A percentile compares a stretch with the other conserved stretches of the same genome.
Evolutionary conservation across 2,888 invertebrate species (phyloP).

Genomic region (Plemyria rubiginata): DNA sequence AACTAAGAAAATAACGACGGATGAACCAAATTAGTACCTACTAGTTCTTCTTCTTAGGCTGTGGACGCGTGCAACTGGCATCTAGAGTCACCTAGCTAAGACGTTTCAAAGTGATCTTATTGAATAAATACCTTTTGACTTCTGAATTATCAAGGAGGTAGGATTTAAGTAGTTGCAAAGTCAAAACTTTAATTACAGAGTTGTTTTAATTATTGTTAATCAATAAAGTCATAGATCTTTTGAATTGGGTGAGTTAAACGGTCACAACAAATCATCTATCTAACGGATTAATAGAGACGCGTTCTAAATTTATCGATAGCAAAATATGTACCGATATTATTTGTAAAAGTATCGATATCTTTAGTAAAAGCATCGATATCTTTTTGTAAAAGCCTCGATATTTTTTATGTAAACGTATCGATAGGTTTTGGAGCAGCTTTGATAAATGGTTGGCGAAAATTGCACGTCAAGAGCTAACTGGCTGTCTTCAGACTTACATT

Average conservation of each 20-base stretch:
- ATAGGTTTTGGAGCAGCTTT: conserved; percentile 54
- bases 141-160: not conserved
- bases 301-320: conserved; percentile 51
- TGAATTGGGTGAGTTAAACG: conserved; percentile 32
- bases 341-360: conserved; percentile 3
- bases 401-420: conserved; percentile 43
- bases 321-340: too few species aligned
- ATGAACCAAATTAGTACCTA: conserved; percentile 4
- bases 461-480: conserved; percentile 80
- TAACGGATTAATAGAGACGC: conserved; percentile 32
- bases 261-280: conserved; percentile 36
- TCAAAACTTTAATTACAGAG: conserved; percentile 27
- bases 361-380: conserved; percentile 46
- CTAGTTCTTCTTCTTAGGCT: too few species aligned
- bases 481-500: conserved; percentile 73
- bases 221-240: conserved; percentile 38
- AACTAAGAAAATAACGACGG: conserved; percentile 1
- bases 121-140: too few species aligned
- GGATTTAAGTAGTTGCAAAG: conserved; percentile 24
- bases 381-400: conserved; percentile 5
- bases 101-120: too few species aligned
- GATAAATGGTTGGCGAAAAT: conserved; percentile 81
- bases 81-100: too few species aligned
- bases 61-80: too few species aligned
- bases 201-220: conserved; percentile 42